A percentile compares a stretch with the other conserved stretches of the same genome.
These are phyloP conservation scores for Choreutis nemorana DNA, from an alignment of 2,888 invertebrate species.

Conservation along the genomic window DNA sequence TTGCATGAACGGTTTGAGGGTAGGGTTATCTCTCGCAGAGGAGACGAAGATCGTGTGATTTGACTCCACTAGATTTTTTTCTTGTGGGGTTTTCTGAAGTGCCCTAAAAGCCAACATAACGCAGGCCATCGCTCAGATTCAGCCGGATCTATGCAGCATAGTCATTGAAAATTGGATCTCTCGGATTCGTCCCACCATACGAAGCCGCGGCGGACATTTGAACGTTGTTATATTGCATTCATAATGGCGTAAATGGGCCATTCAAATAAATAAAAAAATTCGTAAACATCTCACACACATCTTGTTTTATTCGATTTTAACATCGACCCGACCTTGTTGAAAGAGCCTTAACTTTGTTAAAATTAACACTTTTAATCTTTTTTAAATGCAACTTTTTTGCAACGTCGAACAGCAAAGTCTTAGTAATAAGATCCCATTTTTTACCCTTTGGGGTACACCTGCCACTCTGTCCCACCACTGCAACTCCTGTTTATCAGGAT, in stretches of 20 bases:
- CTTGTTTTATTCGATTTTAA: slow-evolving; percentile 5
- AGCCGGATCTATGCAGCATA: slow-evolving; percentile 22
- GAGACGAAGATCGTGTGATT: slow-evolving; percentile 17
- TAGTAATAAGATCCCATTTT: no score
- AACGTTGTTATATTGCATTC: slow-evolving; percentile 15
- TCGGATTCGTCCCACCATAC: slow-evolving; percentile 14
- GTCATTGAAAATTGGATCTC: slow-evolving; percentile 22
- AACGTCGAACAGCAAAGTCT: no score
- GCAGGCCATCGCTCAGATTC: slow-evolving; percentile 20
- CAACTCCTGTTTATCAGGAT: no score
- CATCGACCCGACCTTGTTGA: slow-evolving; percentile 4
- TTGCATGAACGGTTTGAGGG: slow-evolving; percentile 9
- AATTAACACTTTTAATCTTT: no score
- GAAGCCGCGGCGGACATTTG: slow-evolving; percentile 16
- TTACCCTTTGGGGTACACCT: no score
- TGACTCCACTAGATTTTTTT: slow-evolving; percentile 7
- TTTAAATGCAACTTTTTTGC: no score
- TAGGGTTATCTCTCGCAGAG: slow-evolving; percentile 11
- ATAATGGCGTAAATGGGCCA: slow-evolving; percentile 10
- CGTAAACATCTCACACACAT: slow-evolving; percentile 6
- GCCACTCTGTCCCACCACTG: no score
- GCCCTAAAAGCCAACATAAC: slow-evolving; percentile 21
- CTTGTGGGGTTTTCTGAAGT: slow-evolving; percentile 17
- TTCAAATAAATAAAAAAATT: slow-evolving; percentile 9
- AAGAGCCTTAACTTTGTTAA: no score